Conservation (phyloP, 2,797 vertebrate species). For the Tokudaia muenninki region DNA sequence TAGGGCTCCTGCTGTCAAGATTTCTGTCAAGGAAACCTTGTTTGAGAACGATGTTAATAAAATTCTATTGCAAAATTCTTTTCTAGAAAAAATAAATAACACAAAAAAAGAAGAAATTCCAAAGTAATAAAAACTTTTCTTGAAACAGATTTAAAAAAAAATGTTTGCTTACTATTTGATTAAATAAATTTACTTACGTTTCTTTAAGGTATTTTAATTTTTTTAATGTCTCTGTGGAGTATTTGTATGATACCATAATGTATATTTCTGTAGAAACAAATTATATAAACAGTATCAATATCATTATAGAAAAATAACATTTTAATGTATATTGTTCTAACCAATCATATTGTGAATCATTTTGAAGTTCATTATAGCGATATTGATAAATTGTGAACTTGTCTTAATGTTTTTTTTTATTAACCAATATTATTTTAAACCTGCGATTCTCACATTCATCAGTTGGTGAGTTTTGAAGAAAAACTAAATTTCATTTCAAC, state of each 20-base stretch:
- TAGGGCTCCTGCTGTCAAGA: slow-evolving; percentile 87
- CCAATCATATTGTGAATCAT: slow-evolving; percentile 96
- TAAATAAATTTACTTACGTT: slow-evolving; percentile 90
- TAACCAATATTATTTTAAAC: slow-evolving; percentile 97
- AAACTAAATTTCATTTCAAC: slow-evolving; percentile 91
- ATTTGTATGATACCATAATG: slow-evolving; percentile 92
- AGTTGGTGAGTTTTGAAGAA: slow-evolving; percentile 91
- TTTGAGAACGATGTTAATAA: slow-evolving; percentile 87
- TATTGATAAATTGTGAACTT: slow-evolving; percentile 98
- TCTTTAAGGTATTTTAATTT: slow-evolving; percentile 91
- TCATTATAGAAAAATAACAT: slow-evolving; percentile 91
- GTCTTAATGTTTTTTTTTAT: slow-evolving; percentile 99
- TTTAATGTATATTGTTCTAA: slow-evolving; percentile 93
- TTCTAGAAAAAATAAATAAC: slow-evolving; percentile 84
- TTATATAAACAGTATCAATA: slow-evolving; percentile 89
- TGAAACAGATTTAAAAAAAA: slow-evolving; percentile 83
- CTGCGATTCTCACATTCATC: slow-evolving; percentile 92
- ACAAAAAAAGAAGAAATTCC: slow-evolving; percentile 88
- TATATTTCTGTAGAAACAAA: slow-evolving; percentile 92
- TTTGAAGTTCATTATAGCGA: slow-evolving; percentile 98
- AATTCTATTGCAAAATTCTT: slow-evolving; percentile 88
- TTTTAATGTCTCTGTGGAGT: slow-evolving; percentile 91
- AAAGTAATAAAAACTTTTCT: slow-evolving; percentile 90
- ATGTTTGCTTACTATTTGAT: slow-evolving; percentile 89
- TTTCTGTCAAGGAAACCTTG: slow-evolving; percentile 88